These are phyloP conservation scores for Cheilinus undulatus DNA, from an alignment of 2,113 vertebrate genomes.

Conservation along the genomic window DNA sequence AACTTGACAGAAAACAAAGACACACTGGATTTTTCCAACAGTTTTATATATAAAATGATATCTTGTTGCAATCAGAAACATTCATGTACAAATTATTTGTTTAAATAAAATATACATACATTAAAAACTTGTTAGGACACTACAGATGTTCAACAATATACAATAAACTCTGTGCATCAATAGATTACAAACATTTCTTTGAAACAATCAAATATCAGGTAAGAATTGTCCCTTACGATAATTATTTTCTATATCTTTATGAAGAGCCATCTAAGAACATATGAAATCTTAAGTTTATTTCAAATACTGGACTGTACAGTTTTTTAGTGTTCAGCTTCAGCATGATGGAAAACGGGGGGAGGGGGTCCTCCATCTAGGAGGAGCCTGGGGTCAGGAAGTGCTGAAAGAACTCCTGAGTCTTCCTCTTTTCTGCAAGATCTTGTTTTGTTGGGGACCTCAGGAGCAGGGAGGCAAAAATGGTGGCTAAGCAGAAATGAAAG, in stretches of 20 bases:
- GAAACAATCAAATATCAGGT: constrained; percentile 39
- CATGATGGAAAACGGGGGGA: constrained; percentile 11
- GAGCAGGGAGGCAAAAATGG: constrained; percentile 90
- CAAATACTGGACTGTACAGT: constrained; percentile 74
- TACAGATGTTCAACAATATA: constrained; percentile 59
- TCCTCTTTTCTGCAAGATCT: constrained; percentile 87
- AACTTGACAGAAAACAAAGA: constrained; percentile 16
- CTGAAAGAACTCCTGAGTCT: constrained; percentile 90
- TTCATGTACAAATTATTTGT: constrained; percentile 74
- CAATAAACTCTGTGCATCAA: constrained; percentile 63
- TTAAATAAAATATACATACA: constrained; percentile 79
- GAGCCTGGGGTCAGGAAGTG: constrained; percentile 86
- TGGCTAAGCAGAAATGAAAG: constrained; percentile 80
- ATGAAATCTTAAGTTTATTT: constrained; percentile 66
- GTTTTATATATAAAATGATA: constrained; percentile 69
- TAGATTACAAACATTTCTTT: constrained; percentile 47
- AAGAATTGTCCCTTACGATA: constrained; percentile 30
- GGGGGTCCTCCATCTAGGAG: constrained; percentile 61
- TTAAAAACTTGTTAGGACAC: constrained; percentile 69
- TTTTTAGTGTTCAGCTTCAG: constrained; percentile 67
- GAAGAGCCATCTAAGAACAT: constrained; percentile 53
- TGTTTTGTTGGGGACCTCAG: constrained; percentile 86
- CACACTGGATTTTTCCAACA: constrained; percentile 8
- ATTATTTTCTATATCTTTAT: constrained; percentile 55
- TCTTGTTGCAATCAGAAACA: constrained; percentile 63